phyloP scores from a whole-genome alignment of 2,888 invertebrate genomes.

The Drosophila limbata region DNA sequence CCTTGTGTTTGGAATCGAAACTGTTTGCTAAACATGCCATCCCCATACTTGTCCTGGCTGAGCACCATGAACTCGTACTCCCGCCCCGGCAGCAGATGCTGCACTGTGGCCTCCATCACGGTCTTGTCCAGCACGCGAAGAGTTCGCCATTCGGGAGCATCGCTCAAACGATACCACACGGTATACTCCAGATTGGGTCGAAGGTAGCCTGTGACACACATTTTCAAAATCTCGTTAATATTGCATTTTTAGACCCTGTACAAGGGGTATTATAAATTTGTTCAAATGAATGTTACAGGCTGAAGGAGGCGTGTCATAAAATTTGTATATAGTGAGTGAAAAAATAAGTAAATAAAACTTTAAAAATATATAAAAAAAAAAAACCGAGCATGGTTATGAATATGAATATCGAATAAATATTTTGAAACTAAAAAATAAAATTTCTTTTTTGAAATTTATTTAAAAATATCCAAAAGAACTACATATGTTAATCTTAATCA shows the following conservation, averaged over 20 bases:
- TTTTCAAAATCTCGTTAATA: neutral
- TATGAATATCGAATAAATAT: too few species aligned
- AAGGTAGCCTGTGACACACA: slow-evolving; percentile 87
- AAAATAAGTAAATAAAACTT: too few species aligned
- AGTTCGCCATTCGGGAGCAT: slow-evolving; percentile 93
- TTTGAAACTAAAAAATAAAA: too few species aligned
- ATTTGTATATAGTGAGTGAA: too few species aligned
- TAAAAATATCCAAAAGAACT: too few species aligned
- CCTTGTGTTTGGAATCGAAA: slow-evolving; percentile 90
- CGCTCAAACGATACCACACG: slow-evolving; percentile 93
- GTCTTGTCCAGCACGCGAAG: slow-evolving; percentile 90
- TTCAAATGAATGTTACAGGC: neutral
- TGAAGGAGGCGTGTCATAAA: too few species aligned
- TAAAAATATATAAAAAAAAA: too few species aligned
- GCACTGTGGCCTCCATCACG: slow-evolving; percentile 91
- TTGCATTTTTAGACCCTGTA: neutral
- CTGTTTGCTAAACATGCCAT: slow-evolving; percentile 95
- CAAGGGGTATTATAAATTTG: neutral
- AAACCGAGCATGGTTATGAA: too few species aligned
- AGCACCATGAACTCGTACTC: slow-evolving; percentile 96
- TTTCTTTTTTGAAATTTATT: too few species aligned
- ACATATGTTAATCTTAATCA: too few species aligned
- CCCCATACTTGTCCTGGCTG: slow-evolving; percentile 93
- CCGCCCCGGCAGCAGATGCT: slow-evolving; percentile 90
- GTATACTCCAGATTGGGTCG: slow-evolving; percentile 92